A percentile compares a stretch with the other conserved stretches of the same genome.
These are phyloP conservation scores for Dicyrtoma fusca DNA, from an alignment of 2,888 invertebrate species.

Conservation along the genomic window DNA sequence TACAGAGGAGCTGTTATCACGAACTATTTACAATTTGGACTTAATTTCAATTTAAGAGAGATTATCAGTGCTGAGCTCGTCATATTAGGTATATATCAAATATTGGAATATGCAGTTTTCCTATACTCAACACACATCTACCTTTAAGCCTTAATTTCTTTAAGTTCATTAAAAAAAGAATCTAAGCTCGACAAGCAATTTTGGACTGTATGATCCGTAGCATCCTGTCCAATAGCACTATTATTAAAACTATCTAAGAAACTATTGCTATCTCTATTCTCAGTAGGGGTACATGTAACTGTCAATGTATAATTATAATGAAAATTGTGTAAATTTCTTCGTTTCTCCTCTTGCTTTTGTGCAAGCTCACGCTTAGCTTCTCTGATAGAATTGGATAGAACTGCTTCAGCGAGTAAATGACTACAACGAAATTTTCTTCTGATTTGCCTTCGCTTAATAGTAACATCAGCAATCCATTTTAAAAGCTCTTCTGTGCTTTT, in stretches of 20 bases:
- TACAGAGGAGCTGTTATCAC: constrained; percentile 12
- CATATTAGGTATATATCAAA: not conserved
- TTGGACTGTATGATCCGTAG: constrained; percentile 46
- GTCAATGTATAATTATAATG: constrained; percentile 39
- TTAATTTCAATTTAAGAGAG: too few species aligned
- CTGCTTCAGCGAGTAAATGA: constrained; percentile 52
- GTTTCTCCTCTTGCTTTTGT: constrained; percentile 51
- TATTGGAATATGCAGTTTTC: constrained; percentile 10
- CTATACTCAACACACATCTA: too few species aligned
- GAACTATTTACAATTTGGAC: not conserved
- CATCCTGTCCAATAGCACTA: not conserved
- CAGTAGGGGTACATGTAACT: constrained; percentile 21
- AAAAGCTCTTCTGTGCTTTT: constrained; percentile 44
- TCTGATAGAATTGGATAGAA: constrained; percentile 48
- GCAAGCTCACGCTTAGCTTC: constrained; percentile 49
- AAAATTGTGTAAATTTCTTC: constrained; percentile 50
- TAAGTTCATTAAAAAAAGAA: constrained; percentile 53
- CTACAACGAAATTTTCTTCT: constrained; percentile 49
- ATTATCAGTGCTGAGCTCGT: not conserved
- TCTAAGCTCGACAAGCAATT: constrained; percentile 53
- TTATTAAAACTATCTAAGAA: too few species aligned
- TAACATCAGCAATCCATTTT: constrained; percentile 52
- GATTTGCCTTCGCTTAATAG: constrained; percentile 53
- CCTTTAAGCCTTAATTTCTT: constrained; percentile 52
- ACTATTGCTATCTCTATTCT: constrained; percentile 10